phyloP scores from a whole-genome alignment of 2,113 vertebrate genomes.

The human region DNA sequence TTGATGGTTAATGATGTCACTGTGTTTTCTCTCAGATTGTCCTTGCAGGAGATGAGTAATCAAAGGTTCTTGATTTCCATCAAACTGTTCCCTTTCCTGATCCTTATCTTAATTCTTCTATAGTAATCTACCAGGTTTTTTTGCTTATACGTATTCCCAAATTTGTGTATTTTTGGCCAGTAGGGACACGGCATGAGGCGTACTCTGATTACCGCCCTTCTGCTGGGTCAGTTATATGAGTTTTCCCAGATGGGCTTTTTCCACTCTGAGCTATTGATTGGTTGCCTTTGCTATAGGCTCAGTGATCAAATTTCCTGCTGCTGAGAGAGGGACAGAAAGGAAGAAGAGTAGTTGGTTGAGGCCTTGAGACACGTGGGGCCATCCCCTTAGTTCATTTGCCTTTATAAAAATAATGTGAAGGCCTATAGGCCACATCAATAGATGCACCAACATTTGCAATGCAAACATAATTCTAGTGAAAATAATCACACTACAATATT shows the following conservation, averaged over 20 bases:
- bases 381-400: constrained; percentile 19
- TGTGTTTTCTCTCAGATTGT: not conserved
- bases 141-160: not conserved
- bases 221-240: not conserved
- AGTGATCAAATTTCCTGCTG: constrained; percentile 46
- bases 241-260: constrained; percentile 40
- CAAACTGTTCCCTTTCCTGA: not conserved
- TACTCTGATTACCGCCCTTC: constrained; percentile 3
- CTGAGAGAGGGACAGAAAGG: not conserved
- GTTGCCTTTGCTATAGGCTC: constrained; percentile 24
- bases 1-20: not conserved
- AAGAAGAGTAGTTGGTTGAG: not conserved
- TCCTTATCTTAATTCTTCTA: not conserved
- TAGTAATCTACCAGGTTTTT: constrained; percentile 1
- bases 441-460: not conserved
- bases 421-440: not conserved
- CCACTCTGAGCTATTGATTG: constrained; percentile 35
- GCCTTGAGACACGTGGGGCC: not conserved
- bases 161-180: not conserved
- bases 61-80: constrained; percentile 23
- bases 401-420: constrained; percentile 36
- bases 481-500: constrained; percentile 1
- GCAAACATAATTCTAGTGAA: constrained; percentile 55
- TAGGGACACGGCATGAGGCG: not conserved
- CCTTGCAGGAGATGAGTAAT: constrained; percentile 41